Conservation (phyloP, 2,888 invertebrate species). For the Noctuana brunneofusca region DNA sequence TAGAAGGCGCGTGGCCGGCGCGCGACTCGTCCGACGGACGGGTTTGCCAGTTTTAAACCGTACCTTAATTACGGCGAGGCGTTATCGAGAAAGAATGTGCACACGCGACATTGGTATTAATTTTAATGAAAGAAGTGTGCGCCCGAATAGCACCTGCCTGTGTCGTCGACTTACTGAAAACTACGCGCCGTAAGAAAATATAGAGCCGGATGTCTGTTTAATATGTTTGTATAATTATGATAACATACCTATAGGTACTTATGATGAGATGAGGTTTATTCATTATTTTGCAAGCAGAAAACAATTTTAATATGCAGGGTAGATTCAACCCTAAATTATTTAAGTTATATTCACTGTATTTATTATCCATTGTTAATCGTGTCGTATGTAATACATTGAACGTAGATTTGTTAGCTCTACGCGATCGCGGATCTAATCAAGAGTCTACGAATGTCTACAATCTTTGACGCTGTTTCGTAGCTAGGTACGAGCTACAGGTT, state of each 20-base stretch:
- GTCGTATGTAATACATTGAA: neutral
- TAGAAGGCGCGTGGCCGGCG: conserved; percentile 74
- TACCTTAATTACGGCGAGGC: conserved; percentile 80
- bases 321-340: neutral
- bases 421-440: conserved; percentile 1
- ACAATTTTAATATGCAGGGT: neutral
- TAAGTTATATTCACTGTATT: neutral
- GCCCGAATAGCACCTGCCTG: conserved; percentile 73
- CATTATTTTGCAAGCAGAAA: no score
- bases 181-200: conserved; percentile 47
- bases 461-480: conserved; percentile 4
- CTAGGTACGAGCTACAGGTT: neutral
- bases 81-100: conserved; percentile 83
- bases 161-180: conserved; percentile 71
- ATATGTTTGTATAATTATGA: conserved; percentile 3
- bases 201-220: conserved; percentile 40
- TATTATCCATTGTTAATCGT: neutral
- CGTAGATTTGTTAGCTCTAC: neutral
- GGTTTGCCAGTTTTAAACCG: conserved; percentile 65
- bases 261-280: no score
- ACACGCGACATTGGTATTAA: conserved; percentile 83
- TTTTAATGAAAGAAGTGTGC: conserved; percentile 83
- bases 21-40: conserved; percentile 50
- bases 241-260: no score
- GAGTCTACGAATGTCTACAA: conserved; percentile 24